Evolutionary conservation across 2,888 invertebrate species (phyloP).

Genomic region (Pristionchus arcanus): DNA sequence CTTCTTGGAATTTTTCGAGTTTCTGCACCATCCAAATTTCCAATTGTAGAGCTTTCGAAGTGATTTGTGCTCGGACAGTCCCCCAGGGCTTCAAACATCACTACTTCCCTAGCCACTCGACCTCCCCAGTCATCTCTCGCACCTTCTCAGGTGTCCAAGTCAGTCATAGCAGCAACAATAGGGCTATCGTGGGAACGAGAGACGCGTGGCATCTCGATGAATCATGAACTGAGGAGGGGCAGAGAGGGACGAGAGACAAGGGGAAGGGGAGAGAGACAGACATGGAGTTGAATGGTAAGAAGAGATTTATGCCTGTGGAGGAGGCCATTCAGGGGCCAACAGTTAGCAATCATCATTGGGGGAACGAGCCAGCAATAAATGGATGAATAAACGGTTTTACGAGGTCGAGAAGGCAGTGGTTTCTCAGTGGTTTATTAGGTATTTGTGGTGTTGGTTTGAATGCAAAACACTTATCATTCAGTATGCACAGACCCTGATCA

Average conservation of each 20-base stretch:
- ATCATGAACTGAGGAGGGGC: neutral
- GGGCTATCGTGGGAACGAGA: constrained; percentile 4
- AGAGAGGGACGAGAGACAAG: constrained; percentile 1
- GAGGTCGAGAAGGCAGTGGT: constrained; percentile 40
- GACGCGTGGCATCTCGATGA: neutral
- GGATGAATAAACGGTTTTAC: constrained; percentile 34
- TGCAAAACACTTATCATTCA: too few relatives aligned
- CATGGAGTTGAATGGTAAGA: neutral
- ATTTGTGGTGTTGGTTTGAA: too few relatives aligned
- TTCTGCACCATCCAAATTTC: neutral
- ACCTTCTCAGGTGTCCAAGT: constrained; percentile 36
- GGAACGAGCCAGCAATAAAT: neutral
- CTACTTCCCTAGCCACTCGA: neutral
- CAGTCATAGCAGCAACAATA: neutral
- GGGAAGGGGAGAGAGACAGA: constrained; percentile 24
- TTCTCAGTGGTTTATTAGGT: neutral
- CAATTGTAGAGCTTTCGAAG: neutral
- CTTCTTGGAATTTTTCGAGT: neutral
- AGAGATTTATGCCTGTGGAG: neutral
- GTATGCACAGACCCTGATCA: too few relatives aligned
- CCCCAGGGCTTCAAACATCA: neutral
- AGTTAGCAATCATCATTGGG: neutral
- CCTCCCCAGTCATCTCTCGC: neutral
- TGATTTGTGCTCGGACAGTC: neutral
- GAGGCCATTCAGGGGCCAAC: constrained; percentile 5